A percentile compares a stretch with the other conserved stretches of the same genome.
Evolutionary conservation across 2,113 vertebrate genomes (phyloP).

Genomic region (Speoplatyrhinus poulsoni): DNA sequence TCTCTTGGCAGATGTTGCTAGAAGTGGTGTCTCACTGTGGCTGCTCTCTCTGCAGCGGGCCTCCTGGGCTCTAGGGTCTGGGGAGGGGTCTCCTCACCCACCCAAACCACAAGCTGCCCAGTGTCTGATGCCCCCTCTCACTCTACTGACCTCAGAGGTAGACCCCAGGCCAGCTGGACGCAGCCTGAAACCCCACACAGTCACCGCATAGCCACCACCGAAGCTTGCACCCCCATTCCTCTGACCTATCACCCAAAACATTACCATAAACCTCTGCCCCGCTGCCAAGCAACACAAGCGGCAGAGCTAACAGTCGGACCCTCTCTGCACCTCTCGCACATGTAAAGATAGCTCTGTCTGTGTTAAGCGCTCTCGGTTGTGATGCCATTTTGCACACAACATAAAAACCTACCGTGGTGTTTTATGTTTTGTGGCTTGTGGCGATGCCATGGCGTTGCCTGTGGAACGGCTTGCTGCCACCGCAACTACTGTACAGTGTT

Average conservation of each 20-base stretch:
- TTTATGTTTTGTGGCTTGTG: conserved; percentile 71
- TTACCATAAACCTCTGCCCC: conserved; percentile 63
- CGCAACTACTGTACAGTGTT: conserved; percentile 40
- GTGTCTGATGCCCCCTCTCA: conserved; percentile 53
- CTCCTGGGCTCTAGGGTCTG: conserved; percentile 38
- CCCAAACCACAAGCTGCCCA: conserved; percentile 58
- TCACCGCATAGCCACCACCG: conserved; percentile 57
- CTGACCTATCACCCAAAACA: conserved; percentile 69
- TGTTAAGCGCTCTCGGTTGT: conserved; percentile 40
- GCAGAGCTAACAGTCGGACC: conserved; percentile 37
- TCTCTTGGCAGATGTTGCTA: conserved; percentile 53
- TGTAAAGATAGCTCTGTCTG: conserved; percentile 68
- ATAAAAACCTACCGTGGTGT: conserved; percentile 65
- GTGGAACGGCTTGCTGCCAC: conserved; percentile 48
- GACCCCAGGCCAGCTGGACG: conserved; percentile 57
- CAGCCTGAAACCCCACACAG: conserved; percentile 56
- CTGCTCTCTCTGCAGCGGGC: conserved; percentile 44
- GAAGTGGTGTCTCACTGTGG: conserved; percentile 30
- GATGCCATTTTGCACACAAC: conserved; percentile 64
- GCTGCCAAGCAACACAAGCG: conserved; percentile 62
- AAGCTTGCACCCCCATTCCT: conserved; percentile 52
- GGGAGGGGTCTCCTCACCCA: background rate
- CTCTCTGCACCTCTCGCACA: background rate
- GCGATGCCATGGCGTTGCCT: conserved; percentile 53
- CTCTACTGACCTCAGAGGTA: conserved; percentile 57